Conservation (phyloP, 1,140 invertebrate species). For the Vanessa tameamea region DNA sequence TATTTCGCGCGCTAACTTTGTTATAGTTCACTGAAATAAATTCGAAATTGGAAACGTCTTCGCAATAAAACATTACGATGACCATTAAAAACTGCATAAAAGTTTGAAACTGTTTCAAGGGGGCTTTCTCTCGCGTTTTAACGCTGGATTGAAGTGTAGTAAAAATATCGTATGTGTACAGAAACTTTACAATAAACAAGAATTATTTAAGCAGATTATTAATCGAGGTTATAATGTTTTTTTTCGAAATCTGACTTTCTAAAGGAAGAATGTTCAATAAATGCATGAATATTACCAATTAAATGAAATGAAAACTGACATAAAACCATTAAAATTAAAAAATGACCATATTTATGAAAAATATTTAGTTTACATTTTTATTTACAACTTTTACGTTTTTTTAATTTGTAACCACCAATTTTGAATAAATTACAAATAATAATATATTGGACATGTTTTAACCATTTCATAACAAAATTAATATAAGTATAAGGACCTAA, state of each 20-base stretch:
- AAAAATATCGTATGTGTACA: background rate
- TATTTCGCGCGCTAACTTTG: constrained; percentile 31
- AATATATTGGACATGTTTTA: too few species aligned
- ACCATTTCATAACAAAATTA: too few species aligned
- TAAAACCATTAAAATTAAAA: too few species aligned
- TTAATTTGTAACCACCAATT: too few species aligned
- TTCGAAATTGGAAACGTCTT: constrained; percentile 15
- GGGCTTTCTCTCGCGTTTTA: constrained; percentile 43
- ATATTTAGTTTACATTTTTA: too few species aligned
- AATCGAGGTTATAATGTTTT: background rate
- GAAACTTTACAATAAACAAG: background rate
- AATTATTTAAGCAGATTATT: background rate
- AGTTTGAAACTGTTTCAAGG: constrained; percentile 32
- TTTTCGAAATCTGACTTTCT: constrained; percentile 9
- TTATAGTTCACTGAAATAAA: constrained; percentile 15
- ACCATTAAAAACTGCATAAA: constrained; percentile 42
- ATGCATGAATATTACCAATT: background rate
- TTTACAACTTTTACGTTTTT: too few species aligned
- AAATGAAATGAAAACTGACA: too few species aligned
- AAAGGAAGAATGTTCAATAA: background rate
- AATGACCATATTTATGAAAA: too few species aligned
- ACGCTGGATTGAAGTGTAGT: constrained; percentile 26
- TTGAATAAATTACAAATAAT: too few species aligned
- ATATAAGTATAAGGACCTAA: too few species aligned
- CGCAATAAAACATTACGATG: constrained; percentile 37